These are phyloP conservation scores for Apodemia hepburni DNA, from an alignment of 2,888 invertebrate genomes.

Conservation along the genomic window DNA sequence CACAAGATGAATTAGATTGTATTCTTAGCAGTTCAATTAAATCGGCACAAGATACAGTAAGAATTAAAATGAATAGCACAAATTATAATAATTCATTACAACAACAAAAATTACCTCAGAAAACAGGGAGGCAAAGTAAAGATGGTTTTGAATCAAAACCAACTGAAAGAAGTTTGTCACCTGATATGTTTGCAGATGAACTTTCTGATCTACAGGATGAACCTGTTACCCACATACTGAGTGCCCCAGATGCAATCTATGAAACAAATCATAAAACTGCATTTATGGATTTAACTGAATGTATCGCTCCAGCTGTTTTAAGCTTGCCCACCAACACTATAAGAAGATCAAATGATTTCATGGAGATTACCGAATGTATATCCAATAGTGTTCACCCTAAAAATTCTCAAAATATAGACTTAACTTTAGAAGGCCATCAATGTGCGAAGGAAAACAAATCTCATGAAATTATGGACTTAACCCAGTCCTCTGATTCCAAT, in stretches of 20 bases:
- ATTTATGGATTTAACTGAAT: constrained; percentile 51
- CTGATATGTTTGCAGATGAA: constrained; percentile 70
- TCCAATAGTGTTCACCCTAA: background rate
- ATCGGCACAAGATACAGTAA: constrained; percentile 44
- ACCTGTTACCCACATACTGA: constrained; percentile 23
- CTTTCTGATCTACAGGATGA: constrained; percentile 36
- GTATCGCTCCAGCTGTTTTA: constrained; percentile 35
- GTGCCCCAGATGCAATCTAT: constrained; percentile 26
- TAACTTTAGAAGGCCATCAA: constrained; percentile 3
- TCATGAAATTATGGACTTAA: constrained; percentile 42
- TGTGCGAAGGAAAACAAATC: background rate
- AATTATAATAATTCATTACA: background rate
- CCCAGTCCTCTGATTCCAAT: constrained; percentile 51
- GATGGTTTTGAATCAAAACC: background rate
- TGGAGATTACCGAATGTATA: constrained; percentile 21
- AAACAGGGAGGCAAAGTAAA: background rate
- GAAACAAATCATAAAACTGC: constrained; percentile 18
- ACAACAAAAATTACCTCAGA: background rate
- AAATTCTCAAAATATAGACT: constrained; percentile 16
- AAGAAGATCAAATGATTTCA: constrained; percentile 16
- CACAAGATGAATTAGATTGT: constrained; percentile 56
- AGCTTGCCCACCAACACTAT: constrained; percentile 7
- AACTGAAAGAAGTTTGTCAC: constrained; percentile 51
- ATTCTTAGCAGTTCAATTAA: constrained; percentile 57
- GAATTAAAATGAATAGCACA: constrained; percentile 26